Evolutionary conservation across 2,888 invertebrate species (phyloP), one percentile per base, ranked within the genome.

Genomic region (Troides helena): DNA sequence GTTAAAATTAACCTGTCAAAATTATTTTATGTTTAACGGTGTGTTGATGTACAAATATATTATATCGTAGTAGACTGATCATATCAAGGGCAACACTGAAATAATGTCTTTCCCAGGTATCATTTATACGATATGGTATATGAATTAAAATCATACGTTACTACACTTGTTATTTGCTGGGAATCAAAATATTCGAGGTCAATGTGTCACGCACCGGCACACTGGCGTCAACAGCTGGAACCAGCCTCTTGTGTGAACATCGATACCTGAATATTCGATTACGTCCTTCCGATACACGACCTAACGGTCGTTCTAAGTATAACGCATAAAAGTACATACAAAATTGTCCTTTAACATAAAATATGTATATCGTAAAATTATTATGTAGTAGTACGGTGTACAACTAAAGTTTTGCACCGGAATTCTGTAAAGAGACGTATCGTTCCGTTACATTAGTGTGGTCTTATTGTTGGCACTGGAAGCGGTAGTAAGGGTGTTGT

Each of bases 401-500:
- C 50, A 5, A 36, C 6, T 46, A 56, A 62, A 62, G 56, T 53
- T 36, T 58, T 23, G 57, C 10, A 43, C 6, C 43, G 4, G 23
- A 21, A 62, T 73, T 69, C 73, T 73, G 71, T 72, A 74, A 80
- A 79, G 81, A 84, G 78, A 80, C 80, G 80, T 84, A 78, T 81
- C 82, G 81, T 82, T 75, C 79, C 78, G 81, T 80, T 82, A 76
- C 73, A 74, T 74, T 75, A 72, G 72, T 73, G 75, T 72, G 78
- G 73, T 79, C 79, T 80, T 75, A 81, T 83, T 83, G 81, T 83
- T 83, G 81, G 80, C 80, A 82, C 80, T 83, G 80, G 85, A 82
- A 84, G 83, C 82, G 80, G 80, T 87, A 84, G 89, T 86, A 85
- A 85, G 88, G 86, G 87, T 84, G 83, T 81, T 75, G 77, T 70